A percentile compares a stretch with the other conserved stretches of the same genome.
Conservation (phyloP, 2,888 invertebrate genomes). For the Chymomyza caudatula region DNA sequence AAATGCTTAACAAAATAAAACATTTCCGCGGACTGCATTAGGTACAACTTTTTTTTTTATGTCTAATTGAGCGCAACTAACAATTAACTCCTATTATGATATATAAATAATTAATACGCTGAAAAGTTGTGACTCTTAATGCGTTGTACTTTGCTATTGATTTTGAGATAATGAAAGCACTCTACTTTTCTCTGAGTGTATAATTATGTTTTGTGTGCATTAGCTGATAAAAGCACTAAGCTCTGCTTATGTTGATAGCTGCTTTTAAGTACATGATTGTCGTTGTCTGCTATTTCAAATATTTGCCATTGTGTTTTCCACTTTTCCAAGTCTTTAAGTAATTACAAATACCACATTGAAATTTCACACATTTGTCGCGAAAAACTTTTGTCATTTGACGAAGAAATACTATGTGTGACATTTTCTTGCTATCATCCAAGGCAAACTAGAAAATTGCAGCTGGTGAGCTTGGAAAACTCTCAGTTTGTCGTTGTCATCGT, state of each 20-base stretch:
- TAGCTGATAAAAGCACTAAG: background rate
- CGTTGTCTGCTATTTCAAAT: background rate
- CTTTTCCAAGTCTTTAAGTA: background rate
- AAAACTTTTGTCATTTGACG: background rate
- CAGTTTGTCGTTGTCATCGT: background rate
- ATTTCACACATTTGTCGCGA: constrained; percentile 3
- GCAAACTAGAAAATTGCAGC: background rate
- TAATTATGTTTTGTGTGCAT: background rate
- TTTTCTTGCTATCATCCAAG: background rate
- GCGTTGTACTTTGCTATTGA: background rate
- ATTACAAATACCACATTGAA: background rate
- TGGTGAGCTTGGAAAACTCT: background rate
- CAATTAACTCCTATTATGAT: background rate
- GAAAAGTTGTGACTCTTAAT: background rate
- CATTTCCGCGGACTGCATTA: background rate
- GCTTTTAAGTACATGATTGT: background rate
- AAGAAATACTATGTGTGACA: background rate
- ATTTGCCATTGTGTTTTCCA: background rate
- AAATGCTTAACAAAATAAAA: background rate
- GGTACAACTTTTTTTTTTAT: background rate
- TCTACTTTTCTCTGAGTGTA: background rate
- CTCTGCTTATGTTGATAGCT: background rate
- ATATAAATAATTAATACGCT: background rate
- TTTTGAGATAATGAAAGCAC: background rate
- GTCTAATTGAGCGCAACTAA: background rate